Conservation (phyloP, 2,888 invertebrate genomes). For the Psylliodes chrysocephalus region DNA sequence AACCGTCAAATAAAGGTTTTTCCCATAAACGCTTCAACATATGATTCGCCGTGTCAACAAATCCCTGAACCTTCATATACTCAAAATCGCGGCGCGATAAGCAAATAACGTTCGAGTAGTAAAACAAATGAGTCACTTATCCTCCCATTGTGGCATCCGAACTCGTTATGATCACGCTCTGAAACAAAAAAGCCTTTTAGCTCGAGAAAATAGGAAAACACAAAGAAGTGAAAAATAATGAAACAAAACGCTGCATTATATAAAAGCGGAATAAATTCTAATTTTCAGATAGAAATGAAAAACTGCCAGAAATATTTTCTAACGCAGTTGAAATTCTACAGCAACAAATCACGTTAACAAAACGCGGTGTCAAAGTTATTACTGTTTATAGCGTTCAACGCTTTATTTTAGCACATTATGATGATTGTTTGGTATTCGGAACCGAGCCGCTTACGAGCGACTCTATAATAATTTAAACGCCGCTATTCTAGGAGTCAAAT, state of each 20-base stretch:
- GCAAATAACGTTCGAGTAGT: conserved; percentile 3
- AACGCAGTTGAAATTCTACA: conserved; percentile 49
- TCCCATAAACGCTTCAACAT: no score
- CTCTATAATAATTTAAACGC: conserved; percentile 24
- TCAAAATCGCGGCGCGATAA: neutral
- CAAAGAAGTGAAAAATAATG: conserved; percentile 50
- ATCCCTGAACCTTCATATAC: no score
- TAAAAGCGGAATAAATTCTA: conserved; percentile 56
- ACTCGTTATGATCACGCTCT: conserved; percentile 10
- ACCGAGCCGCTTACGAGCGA: conserved; percentile 2
- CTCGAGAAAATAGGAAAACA: conserved; percentile 48
- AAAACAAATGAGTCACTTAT: conserved; percentile 14
- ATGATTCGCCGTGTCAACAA: no score
- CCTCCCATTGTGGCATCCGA: conserved; percentile 10
- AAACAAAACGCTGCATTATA: conserved; percentile 46
- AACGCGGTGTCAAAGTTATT: conserved; percentile 44
- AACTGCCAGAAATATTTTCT: conserved; percentile 56
- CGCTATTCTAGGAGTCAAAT: conserved; percentile 13
- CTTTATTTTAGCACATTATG: conserved; percentile 41
- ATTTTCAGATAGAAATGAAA: conserved; percentile 56
- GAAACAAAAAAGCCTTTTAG: conserved; percentile 18
- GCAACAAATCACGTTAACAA: conserved; percentile 40
- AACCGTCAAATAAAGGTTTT: no score
- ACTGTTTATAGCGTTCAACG: conserved; percentile 40
- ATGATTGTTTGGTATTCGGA: conserved; percentile 34